phyloP scores from a whole-genome alignment of 2,113 vertebrate genomes.

The Sorex araneus region DNA sequence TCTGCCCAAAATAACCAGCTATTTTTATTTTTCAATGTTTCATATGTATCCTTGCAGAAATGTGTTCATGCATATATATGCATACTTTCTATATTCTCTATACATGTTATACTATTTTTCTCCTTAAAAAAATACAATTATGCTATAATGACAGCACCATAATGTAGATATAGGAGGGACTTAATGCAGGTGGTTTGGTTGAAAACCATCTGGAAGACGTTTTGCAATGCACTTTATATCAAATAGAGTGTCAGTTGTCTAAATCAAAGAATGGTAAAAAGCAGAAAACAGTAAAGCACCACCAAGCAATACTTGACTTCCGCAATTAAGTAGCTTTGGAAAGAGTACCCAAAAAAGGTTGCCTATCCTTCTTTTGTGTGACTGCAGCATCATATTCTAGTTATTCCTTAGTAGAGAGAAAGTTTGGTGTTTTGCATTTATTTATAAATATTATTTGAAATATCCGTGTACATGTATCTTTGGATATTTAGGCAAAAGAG shows the following conservation, averaged over 20 bases:
- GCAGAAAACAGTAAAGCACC: neutral
- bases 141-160: neutral
- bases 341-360: neutral
- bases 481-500: neutral
- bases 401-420: neutral
- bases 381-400: neutral
- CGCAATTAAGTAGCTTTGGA: neutral
- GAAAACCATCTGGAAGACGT: neutral
- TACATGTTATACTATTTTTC: neutral
- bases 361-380: neutral
- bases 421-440: slow-evolving; percentile 15
- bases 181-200: neutral
- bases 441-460: neutral
- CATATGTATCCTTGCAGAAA: neutral
- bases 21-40: neutral
- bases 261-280: neutral
- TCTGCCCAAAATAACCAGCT: neutral
- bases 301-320: neutral
- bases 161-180: neutral
- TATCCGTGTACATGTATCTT: neutral
- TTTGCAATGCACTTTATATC: neutral
- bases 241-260: neutral
- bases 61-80: neutral
- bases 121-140: neutral
- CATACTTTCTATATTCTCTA: neutral